Percentiles rank a stretch among this genome's conserved stretches.
Conservation (phyloP, 2,113 vertebrate species). For the Numenius arquata region DNA sequence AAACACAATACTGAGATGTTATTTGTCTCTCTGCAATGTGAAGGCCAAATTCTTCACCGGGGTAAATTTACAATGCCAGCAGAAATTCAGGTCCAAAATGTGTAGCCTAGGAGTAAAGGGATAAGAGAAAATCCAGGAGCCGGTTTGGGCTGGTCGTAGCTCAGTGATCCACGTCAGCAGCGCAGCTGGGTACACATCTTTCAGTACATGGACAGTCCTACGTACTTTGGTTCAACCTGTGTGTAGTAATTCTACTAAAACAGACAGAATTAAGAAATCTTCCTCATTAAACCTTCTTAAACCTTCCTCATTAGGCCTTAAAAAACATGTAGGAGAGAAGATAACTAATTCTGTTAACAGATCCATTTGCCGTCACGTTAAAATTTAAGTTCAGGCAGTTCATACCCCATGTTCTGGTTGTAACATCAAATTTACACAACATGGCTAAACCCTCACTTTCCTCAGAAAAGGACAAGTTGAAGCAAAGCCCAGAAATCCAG, state of each 20-base stretch:
- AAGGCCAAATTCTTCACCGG: neutral
- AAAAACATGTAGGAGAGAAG: neutral
- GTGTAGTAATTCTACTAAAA: neutral
- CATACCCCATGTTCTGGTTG: neutral
- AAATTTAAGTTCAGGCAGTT: neutral
- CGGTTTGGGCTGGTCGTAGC: neutral
- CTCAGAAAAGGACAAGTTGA: conserved; percentile 12
- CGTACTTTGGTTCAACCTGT: neutral
- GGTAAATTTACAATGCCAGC: neutral
- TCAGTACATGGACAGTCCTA: neutral
- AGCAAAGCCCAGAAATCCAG: neutral
- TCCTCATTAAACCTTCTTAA: neutral
- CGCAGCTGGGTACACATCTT: neutral
- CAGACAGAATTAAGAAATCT: neutral
- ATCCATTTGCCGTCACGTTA: neutral
- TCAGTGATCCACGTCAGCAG: neutral
- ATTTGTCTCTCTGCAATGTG: neutral
- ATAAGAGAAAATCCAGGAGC: neutral
- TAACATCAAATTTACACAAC: neutral
- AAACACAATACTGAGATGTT: neutral
- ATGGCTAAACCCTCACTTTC: neutral
- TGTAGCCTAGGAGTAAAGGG: neutral
- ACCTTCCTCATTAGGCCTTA: neutral
- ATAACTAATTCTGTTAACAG: neutral
- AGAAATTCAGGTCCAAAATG: neutral